Evolutionary conservation across 1,140 invertebrate species (phyloP).

Genomic region (Diabrotica virgifera): DNA sequence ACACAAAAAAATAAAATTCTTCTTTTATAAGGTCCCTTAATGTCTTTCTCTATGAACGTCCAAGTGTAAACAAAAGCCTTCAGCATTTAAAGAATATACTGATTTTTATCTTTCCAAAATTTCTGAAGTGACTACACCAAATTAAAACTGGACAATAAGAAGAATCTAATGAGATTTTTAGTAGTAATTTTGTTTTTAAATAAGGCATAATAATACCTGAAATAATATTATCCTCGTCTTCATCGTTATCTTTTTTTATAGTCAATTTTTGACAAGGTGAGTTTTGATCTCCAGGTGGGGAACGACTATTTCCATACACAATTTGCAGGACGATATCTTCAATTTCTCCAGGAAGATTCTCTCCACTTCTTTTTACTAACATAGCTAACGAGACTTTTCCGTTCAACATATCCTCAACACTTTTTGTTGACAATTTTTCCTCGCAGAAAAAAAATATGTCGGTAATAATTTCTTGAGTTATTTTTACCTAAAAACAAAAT

Average conservation of each 20-base stretch:
- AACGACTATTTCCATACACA: conserved; percentile 36
- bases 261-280: conserved; percentile 34
- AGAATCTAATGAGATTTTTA: too few species aligned
- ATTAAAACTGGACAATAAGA: too few species aligned
- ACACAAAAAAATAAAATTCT: too few species aligned
- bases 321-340: conserved; percentile 36
- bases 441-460: conserved; percentile 38
- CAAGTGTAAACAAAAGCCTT: too few species aligned
- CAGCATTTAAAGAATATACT: too few species aligned
- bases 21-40: too few species aligned
- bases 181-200: too few species aligned
- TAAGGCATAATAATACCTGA: conserved; percentile 21
- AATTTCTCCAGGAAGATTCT: conserved; percentile 30
- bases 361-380: conserved; percentile 30
- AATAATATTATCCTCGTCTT: conserved; percentile 25
- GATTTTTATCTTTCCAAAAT: too few species aligned
- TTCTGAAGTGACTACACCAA: too few species aligned
- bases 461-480: conserved; percentile 28
- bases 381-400: conserved; percentile 28
- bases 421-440: conserved; percentile 22
- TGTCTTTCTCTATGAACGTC: too few species aligned
- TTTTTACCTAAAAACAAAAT: conserved; percentile 22
- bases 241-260: conserved; percentile 29
- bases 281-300: conserved; percentile 40
- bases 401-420: conserved; percentile 26